These are phyloP conservation scores for Jaculus jaculus DNA, from an alignment of 2,113 vertebrate genomes.

Conservation along the genomic window DNA sequence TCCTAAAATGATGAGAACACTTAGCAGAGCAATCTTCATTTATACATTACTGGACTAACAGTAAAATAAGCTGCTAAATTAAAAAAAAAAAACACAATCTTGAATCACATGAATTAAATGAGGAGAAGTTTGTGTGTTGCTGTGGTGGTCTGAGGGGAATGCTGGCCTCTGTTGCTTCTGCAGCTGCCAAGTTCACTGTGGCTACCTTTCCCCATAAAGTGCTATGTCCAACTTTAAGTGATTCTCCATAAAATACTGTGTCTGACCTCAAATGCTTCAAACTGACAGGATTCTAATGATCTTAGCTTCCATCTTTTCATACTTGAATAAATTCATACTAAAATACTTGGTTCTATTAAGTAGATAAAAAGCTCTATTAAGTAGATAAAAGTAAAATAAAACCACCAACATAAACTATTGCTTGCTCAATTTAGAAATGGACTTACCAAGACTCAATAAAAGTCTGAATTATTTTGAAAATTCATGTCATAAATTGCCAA, in stretches of 20 bases:
- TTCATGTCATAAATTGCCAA: too few relatives aligned
- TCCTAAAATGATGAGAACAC: neutral
- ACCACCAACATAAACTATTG: too few relatives aligned
- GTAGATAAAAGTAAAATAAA: too few relatives aligned
- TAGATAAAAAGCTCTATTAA: too few relatives aligned
- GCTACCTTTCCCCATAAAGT: neutral
- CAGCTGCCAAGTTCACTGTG: neutral
- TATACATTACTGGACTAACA: neutral
- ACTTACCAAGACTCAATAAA: too few relatives aligned
- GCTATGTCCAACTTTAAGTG: conserved; percentile 7
- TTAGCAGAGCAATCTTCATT: conserved; percentile 23
- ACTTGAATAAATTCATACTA: too few relatives aligned
- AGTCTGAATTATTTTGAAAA: too few relatives aligned
- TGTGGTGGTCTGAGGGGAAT: conserved; percentile 52
- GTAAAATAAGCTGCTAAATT: conserved; percentile 66
- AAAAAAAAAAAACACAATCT: neutral
- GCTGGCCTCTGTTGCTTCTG: neutral
- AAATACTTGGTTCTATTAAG: too few relatives aligned
- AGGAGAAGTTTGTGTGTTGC: conserved; percentile 50
- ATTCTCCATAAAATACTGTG: neutral
- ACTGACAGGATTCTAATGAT: neutral
- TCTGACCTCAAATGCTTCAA: conserved; percentile 28
- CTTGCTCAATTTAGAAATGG: too few relatives aligned
- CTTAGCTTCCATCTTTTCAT: neutral
- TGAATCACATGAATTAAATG: conserved; percentile 61